Base-by-base conservation (phyloP, 2,888 invertebrate genomes). In the Mythimna lalbum region DNA sequence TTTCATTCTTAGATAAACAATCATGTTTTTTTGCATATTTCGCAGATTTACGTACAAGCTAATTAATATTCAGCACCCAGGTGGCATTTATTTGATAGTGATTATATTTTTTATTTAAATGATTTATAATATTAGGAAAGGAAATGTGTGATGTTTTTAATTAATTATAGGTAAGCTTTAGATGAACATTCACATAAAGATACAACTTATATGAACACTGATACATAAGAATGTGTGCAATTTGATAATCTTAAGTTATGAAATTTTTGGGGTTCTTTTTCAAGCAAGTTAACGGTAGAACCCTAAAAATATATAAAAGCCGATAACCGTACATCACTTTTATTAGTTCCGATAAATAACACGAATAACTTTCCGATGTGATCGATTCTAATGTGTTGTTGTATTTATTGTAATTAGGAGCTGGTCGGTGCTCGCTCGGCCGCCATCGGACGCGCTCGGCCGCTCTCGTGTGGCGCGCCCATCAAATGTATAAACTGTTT, bases 291-390 rank as follows among this genome's bases (percentile, higher is more conserved):
- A 73, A 81, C 76, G 80, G 84, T 79, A 69, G 86, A 85, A 84
- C 85, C 85, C 85, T 82, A 92, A 91, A 92, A 89, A 90, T 89
- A 91, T 92, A 92, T 91, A 87, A 88, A 83, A 87, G 74, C 89
- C 92, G 90, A 94, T 95, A 94, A 93, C 92, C 94, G 94, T 95
- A 91, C 89, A 94, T 96, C 96, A 95, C 89, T 89, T 94, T 94
- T 95, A 95, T 95, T 95, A 92, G 95, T 94, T 90, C 89, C 92
- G 89, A 95, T 95, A 95, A 95, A 95, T 95, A 92, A 94, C 90
- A 91, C 85, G 90, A 93, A 92, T 92, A 93, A 93, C 92, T 92
- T 93, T 93, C 90, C 91, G 90, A 93, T 92, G 92, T 95, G 95
- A 95, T 95, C 95, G 93, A 94, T 94, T 93, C 93, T 92, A 95